These are phyloP conservation scores for Andricus grossulariae DNA, from an alignment of 1,140 invertebrate genomes.

Conservation along the genomic window DNA sequence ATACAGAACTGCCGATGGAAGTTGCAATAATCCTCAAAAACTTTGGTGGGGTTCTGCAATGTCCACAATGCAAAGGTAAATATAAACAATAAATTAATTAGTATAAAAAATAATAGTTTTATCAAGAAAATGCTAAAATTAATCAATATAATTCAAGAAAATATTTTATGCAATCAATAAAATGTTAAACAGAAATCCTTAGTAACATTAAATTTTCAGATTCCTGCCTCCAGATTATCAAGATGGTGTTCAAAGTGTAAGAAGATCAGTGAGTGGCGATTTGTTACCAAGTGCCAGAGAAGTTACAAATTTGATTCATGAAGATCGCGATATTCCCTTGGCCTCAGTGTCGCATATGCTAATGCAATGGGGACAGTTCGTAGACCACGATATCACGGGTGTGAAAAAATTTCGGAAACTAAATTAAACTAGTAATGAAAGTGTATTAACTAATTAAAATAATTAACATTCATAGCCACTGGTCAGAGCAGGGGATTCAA, in stretches of 20 bases:
- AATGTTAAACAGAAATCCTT: not conserved
- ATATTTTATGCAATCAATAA: not conserved
- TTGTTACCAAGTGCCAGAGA: conserved; percentile 82
- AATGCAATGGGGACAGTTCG: conserved; percentile 91
- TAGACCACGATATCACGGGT: conserved; percentile 88
- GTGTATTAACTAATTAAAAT: conserved; percentile 38
- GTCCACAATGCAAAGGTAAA: conserved; percentile 82
- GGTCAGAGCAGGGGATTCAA: conserved; percentile 83
- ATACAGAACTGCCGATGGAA: conserved; percentile 89
- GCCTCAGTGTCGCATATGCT: conserved; percentile 84
- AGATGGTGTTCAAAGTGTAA: conserved; percentile 79
- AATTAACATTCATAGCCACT: conserved; percentile 62
- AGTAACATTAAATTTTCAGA: conserved; percentile 43
- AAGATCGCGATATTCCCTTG: conserved; percentile 77
- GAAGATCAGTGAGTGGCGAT: conserved; percentile 77
- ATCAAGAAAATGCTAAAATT: not conserved
- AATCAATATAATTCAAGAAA: not conserved
- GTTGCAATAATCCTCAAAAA: conserved; percentile 88
- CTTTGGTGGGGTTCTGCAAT: conserved; percentile 89
- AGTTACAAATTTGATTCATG: conserved; percentile 81
- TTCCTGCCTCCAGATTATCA: conserved; percentile 89
- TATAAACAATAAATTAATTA: conserved; percentile 2
- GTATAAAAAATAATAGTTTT: not conserved
- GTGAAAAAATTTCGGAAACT: conserved; percentile 75
- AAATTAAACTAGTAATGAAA: conserved; percentile 52